Evolutionary conservation across 2,113 vertebrate species (phyloP).

Genomic region (Paraplagusia blochii): DNA sequence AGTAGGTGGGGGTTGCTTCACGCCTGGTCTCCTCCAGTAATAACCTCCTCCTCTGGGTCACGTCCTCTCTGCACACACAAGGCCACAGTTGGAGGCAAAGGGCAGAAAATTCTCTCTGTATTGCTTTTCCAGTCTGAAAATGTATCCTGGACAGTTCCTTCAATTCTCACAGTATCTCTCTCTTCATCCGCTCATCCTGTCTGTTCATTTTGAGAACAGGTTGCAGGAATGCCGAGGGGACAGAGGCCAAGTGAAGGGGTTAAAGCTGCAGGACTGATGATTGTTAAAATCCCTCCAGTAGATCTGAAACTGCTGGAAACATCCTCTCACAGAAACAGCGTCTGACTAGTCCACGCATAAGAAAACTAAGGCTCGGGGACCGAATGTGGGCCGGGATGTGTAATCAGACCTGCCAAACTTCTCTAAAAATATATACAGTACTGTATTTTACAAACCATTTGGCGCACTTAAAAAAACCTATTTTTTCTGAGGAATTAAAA

Average conservation of each 20-base stretch:
- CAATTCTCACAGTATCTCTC: conserved; percentile 63
- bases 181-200: conserved; percentile 66
- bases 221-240: conserved; percentile 66
- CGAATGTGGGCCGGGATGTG: too few species aligned
- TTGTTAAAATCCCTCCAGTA: conserved; percentile 27
- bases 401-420: too few species aligned
- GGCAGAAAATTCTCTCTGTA: conserved; percentile 91
- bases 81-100: conserved; percentile 83
- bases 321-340: conserved; percentile 32
- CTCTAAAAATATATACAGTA: too few species aligned
- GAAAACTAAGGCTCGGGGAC: too few species aligned
- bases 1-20: conserved; percentile 69
- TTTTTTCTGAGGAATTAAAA: too few species aligned
- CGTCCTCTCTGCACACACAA: conserved; percentile 77
- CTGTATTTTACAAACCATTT: too few species aligned
- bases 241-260: conserved; percentile 74
- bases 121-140: conserved; percentile 88
- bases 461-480: too few species aligned
- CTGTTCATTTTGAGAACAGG: conserved; percentile 67
- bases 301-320: conserved; percentile 35
- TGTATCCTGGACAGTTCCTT: conserved; percentile 78
- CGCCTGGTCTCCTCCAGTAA: conserved; percentile 87
- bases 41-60: conserved; percentile 83
- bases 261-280: conserved; percentile 71
- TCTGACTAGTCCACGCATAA: conserved; percentile 16